Evolutionary conservation across 2,888 invertebrate genomes (phyloP).

Genomic region (Masnerella sp.): DNA sequence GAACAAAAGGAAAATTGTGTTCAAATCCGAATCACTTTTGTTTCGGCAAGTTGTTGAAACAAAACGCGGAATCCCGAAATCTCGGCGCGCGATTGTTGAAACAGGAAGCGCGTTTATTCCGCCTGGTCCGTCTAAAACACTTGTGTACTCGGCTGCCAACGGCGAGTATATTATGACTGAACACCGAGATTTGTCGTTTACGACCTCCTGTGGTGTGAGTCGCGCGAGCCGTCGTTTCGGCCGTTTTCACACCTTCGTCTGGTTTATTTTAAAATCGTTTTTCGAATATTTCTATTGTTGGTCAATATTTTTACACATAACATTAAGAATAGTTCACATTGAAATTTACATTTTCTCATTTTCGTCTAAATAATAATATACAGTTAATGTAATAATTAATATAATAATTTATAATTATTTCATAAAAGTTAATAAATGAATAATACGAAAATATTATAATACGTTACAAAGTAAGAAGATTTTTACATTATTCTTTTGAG

Average conservation of each 20-base stretch:
- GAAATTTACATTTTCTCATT: too few relatives aligned
- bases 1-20: slow-evolving; percentile 18
- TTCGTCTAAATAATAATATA: too few relatives aligned
- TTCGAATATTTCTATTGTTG: not conserved
- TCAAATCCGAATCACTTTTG: slow-evolving; percentile 41
- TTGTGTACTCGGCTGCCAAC: slow-evolving; percentile 45
- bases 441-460: too few relatives aligned
- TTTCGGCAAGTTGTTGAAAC: slow-evolving; percentile 53
- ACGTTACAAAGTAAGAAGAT: too few relatives aligned
- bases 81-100: slow-evolving; percentile 39
- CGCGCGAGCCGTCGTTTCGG: slow-evolving; percentile 39
- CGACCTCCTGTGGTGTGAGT: slow-evolving; percentile 51
- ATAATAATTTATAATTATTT: too few relatives aligned
- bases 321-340: too few relatives aligned
- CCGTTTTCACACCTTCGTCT: slow-evolving; percentile 35
- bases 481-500: too few relatives aligned
- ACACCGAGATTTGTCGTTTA: slow-evolving; percentile 56
- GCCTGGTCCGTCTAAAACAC: slow-evolving; percentile 44
- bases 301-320: too few relatives aligned
- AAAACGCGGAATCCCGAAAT: slow-evolving; percentile 43
- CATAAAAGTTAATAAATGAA: too few relatives aligned
- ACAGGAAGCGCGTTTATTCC: slow-evolving; percentile 52
- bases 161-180: slow-evolving; percentile 36
- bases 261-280: slow-evolving; percentile 32
- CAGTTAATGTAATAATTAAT: too few relatives aligned